Conservation (phyloP, 2,888 invertebrate species). For the Cyrtodaria siliqua region DNA sequence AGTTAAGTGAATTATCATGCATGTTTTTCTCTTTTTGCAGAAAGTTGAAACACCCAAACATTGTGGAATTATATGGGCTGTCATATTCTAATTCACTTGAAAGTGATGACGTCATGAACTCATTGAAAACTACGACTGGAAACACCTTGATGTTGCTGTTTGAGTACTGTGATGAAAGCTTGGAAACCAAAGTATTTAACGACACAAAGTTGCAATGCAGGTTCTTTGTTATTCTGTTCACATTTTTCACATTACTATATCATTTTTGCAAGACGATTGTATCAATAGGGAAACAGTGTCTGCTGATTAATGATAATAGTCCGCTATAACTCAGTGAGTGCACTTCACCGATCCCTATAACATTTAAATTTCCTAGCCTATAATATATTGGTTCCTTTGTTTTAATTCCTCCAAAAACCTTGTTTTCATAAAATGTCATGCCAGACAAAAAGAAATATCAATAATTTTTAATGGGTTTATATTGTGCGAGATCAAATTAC, state of each 20-base stretch:
- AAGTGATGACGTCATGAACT: neutral
- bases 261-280: neutral
- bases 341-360: no score
- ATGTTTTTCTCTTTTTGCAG: no score
- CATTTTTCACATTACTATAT: neutral
- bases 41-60: neutral
- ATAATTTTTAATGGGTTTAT: no score
- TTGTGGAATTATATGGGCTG: neutral
- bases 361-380: no score
- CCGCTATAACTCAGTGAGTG: no score
- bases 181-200: neutral
- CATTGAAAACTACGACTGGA: neutral
- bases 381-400: no score
- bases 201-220: neutral
- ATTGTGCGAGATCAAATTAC: no score
- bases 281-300: neutral
- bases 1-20: no score
- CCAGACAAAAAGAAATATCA: no score
- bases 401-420: no score
- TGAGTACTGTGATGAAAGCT: neutral
- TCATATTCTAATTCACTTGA: neutral
- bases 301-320: no score
- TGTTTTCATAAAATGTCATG: no score
- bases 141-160: neutral
- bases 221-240: neutral